These are phyloP conservation scores for Sinocyclocheilus maitianheensis DNA, from an alignment of 2,113 vertebrate genomes.

Conservation along the genomic window DNA sequence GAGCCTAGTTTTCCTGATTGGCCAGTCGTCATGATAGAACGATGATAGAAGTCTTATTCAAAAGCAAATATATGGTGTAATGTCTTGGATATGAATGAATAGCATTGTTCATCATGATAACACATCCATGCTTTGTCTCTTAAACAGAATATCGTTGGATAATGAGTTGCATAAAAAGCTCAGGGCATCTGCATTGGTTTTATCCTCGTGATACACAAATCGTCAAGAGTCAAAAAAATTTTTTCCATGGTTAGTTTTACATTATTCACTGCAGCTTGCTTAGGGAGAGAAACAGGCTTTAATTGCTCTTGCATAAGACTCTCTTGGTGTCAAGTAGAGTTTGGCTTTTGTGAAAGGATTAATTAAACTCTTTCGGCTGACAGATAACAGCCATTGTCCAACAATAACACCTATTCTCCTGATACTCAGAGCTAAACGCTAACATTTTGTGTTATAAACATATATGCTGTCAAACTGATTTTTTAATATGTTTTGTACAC, in stretches of 20 bases:
- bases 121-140: neutral
- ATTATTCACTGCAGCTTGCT: slow-evolving; percentile 12
- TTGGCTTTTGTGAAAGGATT: slow-evolving; percentile 27
- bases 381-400: neutral
- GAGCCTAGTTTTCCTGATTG: neutral
- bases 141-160: neutral
- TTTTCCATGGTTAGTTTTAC: neutral
- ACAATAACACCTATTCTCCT: neutral
- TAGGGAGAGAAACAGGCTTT: neutral
- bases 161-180: neutral
- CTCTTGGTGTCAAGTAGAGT: slow-evolving; percentile 23
- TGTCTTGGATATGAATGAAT: neutral
- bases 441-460: neutral
- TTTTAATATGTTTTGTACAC: neutral
- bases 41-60: slow-evolving; percentile 10
- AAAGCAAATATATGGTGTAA: neutral
- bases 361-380: slow-evolving; percentile 1
- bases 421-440: neutral
- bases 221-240: neutral
- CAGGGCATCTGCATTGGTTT: neutral
- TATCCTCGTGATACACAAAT: neutral
- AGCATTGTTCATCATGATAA: neutral
- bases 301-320: slow-evolving; percentile 31
- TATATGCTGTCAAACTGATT: neutral
- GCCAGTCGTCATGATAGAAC: neutral